A percentile compares a stretch with the other conserved stretches of the same genome.
These are phyloP conservation scores for Neomicropteryx cornuta DNA, from an alignment of 1,140 invertebrate genomes.

Conservation along the genomic window DNA sequence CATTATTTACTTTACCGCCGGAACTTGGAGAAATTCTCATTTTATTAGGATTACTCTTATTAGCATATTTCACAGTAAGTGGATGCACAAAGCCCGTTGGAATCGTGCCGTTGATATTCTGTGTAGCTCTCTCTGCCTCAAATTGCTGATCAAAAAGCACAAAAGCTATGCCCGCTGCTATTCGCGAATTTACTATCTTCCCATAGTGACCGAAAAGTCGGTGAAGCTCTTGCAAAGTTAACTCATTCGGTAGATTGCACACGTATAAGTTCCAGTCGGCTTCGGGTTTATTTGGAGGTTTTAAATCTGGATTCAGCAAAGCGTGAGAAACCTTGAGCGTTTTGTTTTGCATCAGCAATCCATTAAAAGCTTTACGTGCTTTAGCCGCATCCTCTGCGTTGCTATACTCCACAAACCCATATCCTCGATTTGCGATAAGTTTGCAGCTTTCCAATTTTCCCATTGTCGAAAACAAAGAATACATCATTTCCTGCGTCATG, in stretches of 20 bases:
- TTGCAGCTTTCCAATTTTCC: slow-evolving; percentile 44
- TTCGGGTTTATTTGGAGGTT: slow-evolving; percentile 38
- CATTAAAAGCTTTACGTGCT: slow-evolving; percentile 38
- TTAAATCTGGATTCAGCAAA: slow-evolving; percentile 36
- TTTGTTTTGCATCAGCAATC: slow-evolving; percentile 40
- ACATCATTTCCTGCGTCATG: slow-evolving; percentile 44
- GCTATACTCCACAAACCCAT: slow-evolving; percentile 42
- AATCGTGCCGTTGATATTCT: slow-evolving; percentile 34
- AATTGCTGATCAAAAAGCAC: slow-evolving; percentile 38
- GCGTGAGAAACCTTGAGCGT: slow-evolving; percentile 40
- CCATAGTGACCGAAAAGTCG: slow-evolving; percentile 39
- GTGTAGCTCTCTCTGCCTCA: slow-evolving; percentile 38
- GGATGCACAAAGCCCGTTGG: slow-evolving; percentile 39
- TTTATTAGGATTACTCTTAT: slow-evolving; percentile 39
- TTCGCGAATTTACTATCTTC: slow-evolving; percentile 40
- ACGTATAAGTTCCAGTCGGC: slow-evolving; percentile 42
- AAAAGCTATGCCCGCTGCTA: slow-evolving; percentile 40
- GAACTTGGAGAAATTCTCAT: slow-evolving; percentile 37
- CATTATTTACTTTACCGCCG: slow-evolving; percentile 25
- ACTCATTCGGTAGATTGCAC: slow-evolving; percentile 41
- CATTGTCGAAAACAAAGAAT: slow-evolving; percentile 40
- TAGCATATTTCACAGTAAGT: slow-evolving; percentile 42
- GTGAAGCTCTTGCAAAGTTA: slow-evolving; percentile 41
- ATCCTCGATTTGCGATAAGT: slow-evolving; percentile 41
- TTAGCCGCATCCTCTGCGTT: slow-evolving; percentile 37